Conservation (phyloP, 2,113 vertebrate species). For the Syngnathus typhle region DNA sequence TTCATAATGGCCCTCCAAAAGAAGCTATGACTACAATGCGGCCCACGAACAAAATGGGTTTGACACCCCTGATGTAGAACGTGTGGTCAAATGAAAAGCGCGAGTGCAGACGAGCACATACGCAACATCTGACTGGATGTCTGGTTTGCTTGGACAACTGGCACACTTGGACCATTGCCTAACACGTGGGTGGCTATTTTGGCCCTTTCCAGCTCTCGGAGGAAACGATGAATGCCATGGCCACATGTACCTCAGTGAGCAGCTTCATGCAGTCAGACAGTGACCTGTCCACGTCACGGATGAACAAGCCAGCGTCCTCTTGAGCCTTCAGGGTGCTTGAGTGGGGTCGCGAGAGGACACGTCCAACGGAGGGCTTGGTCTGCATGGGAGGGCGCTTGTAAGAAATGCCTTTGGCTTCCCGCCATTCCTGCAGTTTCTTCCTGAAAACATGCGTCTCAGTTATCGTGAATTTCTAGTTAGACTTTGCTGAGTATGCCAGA, state of each 20-base stretch:
- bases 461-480: background rate
- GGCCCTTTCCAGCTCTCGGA: background rate
- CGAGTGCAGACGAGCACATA: too few relatives aligned
- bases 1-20: too few relatives aligned
- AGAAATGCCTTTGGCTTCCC: constrained; percentile 76
- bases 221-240: background rate
- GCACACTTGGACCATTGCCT: too few relatives aligned
- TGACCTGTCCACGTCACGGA: constrained; percentile 65
- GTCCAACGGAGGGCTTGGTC: constrained; percentile 45
- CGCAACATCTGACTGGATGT: too few relatives aligned
- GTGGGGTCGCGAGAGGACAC: constrained; percentile 57
- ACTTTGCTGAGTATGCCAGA: background rate
- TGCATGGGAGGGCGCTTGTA: constrained; percentile 90
- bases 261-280: constrained; percentile 78
- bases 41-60: too few relatives aligned
- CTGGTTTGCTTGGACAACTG: too few relatives aligned
- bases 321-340: constrained; percentile 68
- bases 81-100: too few relatives aligned
- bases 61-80: too few relatives aligned
- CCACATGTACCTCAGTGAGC: constrained; percentile 67
- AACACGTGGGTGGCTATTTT: too few relatives aligned
- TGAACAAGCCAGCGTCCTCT: constrained; percentile 66
- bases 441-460: constrained; percentile 49
- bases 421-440: constrained; percentile 83
- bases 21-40: too few relatives aligned